These are phyloP conservation scores for Cyanoliseus patagonus DNA, from an alignment of 2,113 vertebrate genomes.

Conservation along the genomic window DNA sequence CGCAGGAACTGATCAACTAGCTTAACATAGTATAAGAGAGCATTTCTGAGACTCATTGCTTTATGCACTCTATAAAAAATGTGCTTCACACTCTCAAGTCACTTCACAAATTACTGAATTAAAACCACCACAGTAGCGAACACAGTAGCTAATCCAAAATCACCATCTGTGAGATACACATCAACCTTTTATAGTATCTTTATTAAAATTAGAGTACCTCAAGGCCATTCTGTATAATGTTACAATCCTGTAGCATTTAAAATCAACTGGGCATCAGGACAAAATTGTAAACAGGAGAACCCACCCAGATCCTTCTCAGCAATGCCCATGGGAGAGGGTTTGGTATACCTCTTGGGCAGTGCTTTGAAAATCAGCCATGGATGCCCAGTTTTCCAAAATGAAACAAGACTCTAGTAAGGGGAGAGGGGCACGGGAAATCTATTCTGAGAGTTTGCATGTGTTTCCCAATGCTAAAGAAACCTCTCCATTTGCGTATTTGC, in stretches of 20 bases:
- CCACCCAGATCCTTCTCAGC: background rate
- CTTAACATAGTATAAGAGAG: background rate
- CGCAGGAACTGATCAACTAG: background rate
- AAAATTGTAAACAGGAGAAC: background rate
- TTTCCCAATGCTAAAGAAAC: slow-evolving; percentile 21
- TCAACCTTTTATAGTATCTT: background rate
- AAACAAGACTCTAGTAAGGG: slow-evolving; percentile 39
- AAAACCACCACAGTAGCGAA: background rate
- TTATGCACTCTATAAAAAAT: background rate
- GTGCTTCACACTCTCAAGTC: background rate
- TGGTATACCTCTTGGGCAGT: background rate
- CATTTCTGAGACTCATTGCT: background rate
- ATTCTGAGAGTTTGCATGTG: slow-evolving; percentile 26
- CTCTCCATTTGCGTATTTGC: background rate
- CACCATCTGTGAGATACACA: background rate
- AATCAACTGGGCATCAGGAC: background rate
- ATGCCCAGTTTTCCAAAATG: slow-evolving; percentile 39
- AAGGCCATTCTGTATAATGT: background rate
- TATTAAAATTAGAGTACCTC: background rate
- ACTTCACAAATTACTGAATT: background rate
- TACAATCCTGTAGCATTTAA: background rate
- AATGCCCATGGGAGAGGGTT: background rate
- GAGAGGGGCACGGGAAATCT: slow-evolving; percentile 22
- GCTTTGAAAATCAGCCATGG: slow-evolving; percentile 45
- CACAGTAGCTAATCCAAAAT: background rate